Conservation (phyloP, 2,113 vertebrate genomes). For the Bolborhynchus lineola region DNA sequence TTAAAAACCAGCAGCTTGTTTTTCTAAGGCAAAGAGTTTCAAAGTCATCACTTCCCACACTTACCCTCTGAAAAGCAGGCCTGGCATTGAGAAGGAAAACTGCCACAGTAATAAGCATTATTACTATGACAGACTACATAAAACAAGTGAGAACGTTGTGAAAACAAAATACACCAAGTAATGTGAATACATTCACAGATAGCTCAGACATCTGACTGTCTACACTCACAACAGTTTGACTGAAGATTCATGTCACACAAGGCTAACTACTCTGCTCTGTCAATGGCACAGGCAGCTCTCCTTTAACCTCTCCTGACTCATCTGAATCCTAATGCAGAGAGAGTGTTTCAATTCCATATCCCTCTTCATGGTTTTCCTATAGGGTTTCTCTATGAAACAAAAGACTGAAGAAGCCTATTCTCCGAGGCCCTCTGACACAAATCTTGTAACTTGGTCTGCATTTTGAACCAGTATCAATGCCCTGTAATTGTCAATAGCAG, state of each 20-base stretch:
- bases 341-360: not conserved
- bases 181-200: not conserved
- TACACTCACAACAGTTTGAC: not conserved
- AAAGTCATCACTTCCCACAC: constrained; percentile 14
- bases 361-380: not conserved
- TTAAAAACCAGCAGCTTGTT: not conserved
- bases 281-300: not conserved
- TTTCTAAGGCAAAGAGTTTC: not conserved
- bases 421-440: not conserved
- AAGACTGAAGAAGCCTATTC: not conserved
- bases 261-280: not conserved
- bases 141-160: not conserved
- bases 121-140: not conserved
- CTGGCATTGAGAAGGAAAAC: not conserved
- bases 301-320: not conserved
- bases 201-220: not conserved
- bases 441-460: not conserved
- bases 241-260: rapidly evolving
- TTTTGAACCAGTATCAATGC: not conserved
- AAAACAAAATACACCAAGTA: not conserved
- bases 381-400: not conserved
- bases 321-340: not conserved
- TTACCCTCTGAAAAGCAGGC: not conserved
- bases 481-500: not conserved
- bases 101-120: not conserved